Evolutionary conservation across 2,888 invertebrate species (phyloP).

Genomic region (Trichogramma evanescens): DNA sequence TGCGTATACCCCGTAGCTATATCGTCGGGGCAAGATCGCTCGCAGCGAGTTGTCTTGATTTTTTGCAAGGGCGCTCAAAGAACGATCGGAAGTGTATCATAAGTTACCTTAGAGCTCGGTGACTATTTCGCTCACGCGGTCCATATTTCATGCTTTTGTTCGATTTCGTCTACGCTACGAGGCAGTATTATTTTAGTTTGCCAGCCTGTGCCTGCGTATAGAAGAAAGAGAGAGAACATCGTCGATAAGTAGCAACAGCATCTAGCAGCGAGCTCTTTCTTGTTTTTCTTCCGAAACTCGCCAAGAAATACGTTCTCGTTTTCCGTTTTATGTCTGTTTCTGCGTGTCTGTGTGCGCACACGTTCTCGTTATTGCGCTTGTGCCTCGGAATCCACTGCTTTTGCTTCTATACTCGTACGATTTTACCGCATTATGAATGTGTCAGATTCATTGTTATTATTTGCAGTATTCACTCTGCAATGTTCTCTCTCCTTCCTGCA

Average conservation of each 20-base stretch:
- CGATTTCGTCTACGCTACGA: conserved; percentile 37
- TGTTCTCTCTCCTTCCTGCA: too few species aligned
- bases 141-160: conserved; percentile 48
- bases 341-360: background rate
- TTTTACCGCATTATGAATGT: too few species aligned
- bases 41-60: conserved; percentile 13
- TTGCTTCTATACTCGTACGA: too few species aligned
- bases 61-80: conserved; percentile 27
- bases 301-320: background rate
- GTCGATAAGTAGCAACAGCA: too few species aligned
- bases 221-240: too few species aligned
- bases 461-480: too few species aligned
- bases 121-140: conserved; percentile 34
- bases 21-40: background rate
- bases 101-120: conserved; percentile 40
- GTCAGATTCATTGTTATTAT: too few species aligned
- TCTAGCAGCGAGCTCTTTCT: too few species aligned
- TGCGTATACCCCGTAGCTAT: background rate
- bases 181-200: conserved; percentile 44
- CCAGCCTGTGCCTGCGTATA: conserved; percentile 21
- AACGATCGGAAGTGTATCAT: conserved; percentile 39
- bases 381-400: too few species aligned
- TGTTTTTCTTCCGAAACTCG: background rate
- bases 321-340: background rate
- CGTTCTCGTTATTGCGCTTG: too few species aligned